Conservation (phyloP, 2,113 vertebrate genomes). For the human (Homo sapiens) region DNA sequence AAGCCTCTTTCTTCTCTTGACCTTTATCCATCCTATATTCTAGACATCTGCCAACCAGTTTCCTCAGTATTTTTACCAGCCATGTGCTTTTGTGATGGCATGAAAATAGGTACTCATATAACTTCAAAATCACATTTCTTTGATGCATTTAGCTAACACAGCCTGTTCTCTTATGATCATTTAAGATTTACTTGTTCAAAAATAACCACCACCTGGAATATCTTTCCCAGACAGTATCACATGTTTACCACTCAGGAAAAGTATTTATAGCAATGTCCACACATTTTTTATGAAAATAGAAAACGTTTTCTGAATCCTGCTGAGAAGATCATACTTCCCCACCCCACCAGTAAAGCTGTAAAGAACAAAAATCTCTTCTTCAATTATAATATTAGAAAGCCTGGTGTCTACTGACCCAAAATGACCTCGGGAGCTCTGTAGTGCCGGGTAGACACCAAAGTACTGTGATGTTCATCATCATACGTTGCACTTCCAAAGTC, state of each 20-base stretch:
- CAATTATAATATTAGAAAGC: not conserved
- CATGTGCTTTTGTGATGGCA: not conserved
- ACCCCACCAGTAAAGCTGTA: not conserved
- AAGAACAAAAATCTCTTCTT: not conserved
- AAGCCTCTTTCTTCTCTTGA: not conserved
- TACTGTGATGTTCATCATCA: slow-evolving; percentile 97
- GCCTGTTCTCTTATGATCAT: not conserved
- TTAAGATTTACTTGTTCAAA: not conserved
- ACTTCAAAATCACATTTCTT: not conserved
- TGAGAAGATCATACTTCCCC: not conserved
- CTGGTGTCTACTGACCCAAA: slow-evolving; percentile 87
- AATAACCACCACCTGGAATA: not conserved
- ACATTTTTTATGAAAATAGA: not conserved
- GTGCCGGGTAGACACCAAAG: slow-evolving; percentile 96
- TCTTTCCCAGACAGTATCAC: not conserved
- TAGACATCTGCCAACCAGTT: not conserved
- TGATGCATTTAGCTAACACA: not conserved
- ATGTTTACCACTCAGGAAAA: slow-evolving; percentile 44
- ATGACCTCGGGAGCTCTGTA: slow-evolving; percentile 98
- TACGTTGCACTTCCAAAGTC: slow-evolving; percentile 98
- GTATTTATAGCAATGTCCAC: not conserved
- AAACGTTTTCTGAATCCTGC: not conserved
- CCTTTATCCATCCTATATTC: not conserved
- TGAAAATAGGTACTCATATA: not conserved
- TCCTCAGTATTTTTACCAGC: not conserved